A percentile compares a stretch with the other conserved stretches of the same genome.
phyloP scores from a whole-genome alignment of 2,888 invertebrate genomes.

The Chymomyza procnemis region DNA sequence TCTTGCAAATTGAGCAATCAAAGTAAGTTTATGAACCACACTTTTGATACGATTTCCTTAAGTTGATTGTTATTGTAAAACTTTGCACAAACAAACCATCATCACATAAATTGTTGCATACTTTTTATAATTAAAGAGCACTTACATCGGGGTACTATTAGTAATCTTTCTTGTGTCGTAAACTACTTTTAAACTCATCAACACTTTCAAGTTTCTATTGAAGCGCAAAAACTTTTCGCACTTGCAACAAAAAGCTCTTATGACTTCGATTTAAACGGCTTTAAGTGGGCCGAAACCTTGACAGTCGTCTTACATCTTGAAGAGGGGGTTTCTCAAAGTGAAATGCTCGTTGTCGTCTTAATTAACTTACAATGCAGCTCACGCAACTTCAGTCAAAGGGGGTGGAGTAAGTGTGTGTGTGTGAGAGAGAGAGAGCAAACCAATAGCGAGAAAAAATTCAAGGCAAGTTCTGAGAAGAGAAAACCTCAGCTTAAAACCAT shows the following conservation, averaged over 20 bases:
- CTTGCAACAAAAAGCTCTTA: neutral
- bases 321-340: neutral
- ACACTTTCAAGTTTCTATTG: neutral
- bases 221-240: neutral
- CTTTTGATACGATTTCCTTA: too few relatives aligned
- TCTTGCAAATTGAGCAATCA: too few relatives aligned
- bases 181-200: neutral
- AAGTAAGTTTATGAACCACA: too few relatives aligned
- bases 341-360: neutral
- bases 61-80: too few relatives aligned
- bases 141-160: too few relatives aligned
- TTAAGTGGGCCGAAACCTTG: neutral
- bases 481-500: conserved; percentile 62
- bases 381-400: neutral
- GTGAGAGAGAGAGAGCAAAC: neutral
- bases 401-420: neutral
- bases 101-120: too few relatives aligned
- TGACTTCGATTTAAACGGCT: neutral
- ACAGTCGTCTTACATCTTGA: neutral
- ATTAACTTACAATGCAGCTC: conserved; percentile 1
- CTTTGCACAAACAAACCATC: too few relatives aligned
- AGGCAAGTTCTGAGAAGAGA: conserved; percentile 28
- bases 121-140: too few relatives aligned
- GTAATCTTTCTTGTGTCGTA: too few relatives aligned
- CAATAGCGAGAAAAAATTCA: conserved; percentile 19